phyloP scores from a whole-genome alignment of 2,797 vertebrate genomes.

The Gadopsis bispinosus region DNA sequence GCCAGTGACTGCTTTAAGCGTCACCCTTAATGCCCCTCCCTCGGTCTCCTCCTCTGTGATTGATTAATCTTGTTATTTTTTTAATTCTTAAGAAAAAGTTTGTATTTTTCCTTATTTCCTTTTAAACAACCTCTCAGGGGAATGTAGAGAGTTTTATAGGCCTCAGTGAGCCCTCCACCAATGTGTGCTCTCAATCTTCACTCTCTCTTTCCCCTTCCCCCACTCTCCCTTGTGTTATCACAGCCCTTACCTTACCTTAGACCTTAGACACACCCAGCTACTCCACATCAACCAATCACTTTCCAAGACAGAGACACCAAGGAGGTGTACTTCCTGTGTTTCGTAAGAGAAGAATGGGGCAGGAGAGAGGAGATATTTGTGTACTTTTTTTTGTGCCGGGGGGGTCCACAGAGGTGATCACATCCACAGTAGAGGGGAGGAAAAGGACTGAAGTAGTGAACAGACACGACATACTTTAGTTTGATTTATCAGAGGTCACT shows the following conservation, averaged over 20 bases:
- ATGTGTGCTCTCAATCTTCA: constrained; percentile 25
- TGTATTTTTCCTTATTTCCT: constrained; percentile 23
- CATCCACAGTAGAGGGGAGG: constrained; percentile 24
- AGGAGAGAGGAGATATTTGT: constrained; percentile 57
- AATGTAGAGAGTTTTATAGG: constrained; percentile 41
- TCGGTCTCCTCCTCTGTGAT: constrained; percentile 31
- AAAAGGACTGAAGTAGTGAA: constrained; percentile 41
- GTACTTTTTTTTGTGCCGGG: constrained; percentile 30
- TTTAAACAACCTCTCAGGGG: constrained; percentile 34
- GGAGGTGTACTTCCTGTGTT: constrained; percentile 85
- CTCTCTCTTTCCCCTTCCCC: constrained; percentile 68
- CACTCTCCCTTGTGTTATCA: constrained; percentile 46
- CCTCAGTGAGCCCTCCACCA: constrained; percentile 28
- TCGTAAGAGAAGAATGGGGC: constrained; percentile 68
- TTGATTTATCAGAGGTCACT: constrained; percentile 59
- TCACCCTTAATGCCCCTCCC: constrained; percentile 4
- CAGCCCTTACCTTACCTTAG: constrained; percentile 77
- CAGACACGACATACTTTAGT: constrained; percentile 11
- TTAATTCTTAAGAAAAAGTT: constrained; percentile 20
- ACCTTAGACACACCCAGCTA: constrained; percentile 80
- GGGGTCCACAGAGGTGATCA: constrained; percentile 45
- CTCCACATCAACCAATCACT: constrained; percentile 80
- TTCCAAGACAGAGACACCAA: constrained; percentile 57
- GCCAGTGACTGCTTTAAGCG: constrained; percentile 27
- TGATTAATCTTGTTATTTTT: constrained; percentile 42